Percentiles rank a stretch among this genome's conserved stretches.
These are phyloP conservation scores for Acanthochromis polyacanthus DNA, from an alignment of 2,113 vertebrate species.

Conservation along the genomic window DNA sequence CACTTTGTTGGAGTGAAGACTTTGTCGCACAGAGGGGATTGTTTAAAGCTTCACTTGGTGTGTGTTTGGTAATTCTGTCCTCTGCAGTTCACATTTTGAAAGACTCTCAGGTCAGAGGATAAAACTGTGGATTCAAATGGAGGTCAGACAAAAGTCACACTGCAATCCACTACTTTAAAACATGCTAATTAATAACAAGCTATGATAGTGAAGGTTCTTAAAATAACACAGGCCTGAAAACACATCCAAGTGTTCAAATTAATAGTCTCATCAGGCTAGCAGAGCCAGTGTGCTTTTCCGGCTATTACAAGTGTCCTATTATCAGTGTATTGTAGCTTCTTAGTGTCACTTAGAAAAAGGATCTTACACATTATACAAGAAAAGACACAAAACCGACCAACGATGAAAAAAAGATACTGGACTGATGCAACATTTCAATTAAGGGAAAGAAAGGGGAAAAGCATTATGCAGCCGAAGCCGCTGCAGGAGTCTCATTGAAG, in stretches of 20 bases:
- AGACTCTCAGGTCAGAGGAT: constrained; percentile 12
- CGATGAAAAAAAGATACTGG: not conserved
- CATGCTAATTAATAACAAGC: not conserved
- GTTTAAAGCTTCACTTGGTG: not conserved
- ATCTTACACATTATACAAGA: not conserved
- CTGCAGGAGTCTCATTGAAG: not conserved
- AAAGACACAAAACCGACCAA: not conserved
- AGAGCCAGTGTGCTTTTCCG: too few relatives aligned
- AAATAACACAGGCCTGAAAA: not conserved
- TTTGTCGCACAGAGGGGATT: not conserved
- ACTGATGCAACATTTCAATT: not conserved
- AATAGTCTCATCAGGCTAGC: not conserved
- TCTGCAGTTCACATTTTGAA: not conserved
- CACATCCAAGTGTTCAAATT: not conserved
- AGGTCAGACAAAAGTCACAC: constrained; percentile 5
- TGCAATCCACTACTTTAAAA: not conserved
- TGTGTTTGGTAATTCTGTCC: not conserved
- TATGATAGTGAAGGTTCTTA: not conserved
- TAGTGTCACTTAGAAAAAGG: not conserved
- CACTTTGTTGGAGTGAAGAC: not conserved
- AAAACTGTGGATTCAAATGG: constrained; percentile 1
- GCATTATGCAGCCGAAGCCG: not conserved
- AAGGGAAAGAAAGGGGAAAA: not conserved
- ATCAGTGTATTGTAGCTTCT: not conserved
- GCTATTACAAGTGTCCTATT: too few relatives aligned